Conservation (phyloP, 2,888 invertebrate genomes). For the Aphelenchoides bicaudatus region DNA sequence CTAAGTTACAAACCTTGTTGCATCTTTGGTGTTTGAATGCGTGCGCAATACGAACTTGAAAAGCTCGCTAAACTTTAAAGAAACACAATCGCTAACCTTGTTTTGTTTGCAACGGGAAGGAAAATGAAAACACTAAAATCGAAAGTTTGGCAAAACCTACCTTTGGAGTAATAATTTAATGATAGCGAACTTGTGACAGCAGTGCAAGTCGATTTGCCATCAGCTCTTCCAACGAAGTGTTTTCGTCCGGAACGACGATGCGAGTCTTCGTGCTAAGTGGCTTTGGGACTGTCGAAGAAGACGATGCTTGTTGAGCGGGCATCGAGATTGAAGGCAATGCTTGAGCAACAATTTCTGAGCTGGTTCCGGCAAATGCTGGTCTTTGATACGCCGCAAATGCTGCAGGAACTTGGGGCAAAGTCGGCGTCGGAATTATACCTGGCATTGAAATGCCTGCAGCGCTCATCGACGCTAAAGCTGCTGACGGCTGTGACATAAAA, state of each 20-base stretch:
- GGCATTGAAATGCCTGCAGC: too few species aligned
- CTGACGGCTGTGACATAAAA: conserved; percentile 17
- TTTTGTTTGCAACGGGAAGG: too few species aligned
- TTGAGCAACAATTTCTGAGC: neutral
- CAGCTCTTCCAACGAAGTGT: conserved; percentile 70
- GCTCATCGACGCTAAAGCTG: conserved; percentile 23
- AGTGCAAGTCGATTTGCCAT: conserved; percentile 32
- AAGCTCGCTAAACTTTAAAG: too few species aligned
- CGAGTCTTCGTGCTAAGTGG: conserved; percentile 63
- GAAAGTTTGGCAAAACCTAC: too few species aligned
- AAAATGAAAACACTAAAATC: too few species aligned
- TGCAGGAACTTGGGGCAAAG: conserved; percentile 28
- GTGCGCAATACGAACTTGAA: too few species aligned
- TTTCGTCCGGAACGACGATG: conserved; percentile 88
- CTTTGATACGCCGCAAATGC: conserved; percentile 17
- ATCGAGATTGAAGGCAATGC: neutral
- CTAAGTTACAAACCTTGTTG: too few species aligned
- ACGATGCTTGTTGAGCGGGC: neutral
- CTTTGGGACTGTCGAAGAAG: conserved; percentile 6
- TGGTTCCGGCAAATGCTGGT: neutral
- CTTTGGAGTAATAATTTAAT: too few species aligned
- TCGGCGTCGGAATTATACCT: conserved; percentile 37
- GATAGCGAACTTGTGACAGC: too few species aligned
- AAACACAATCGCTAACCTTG: too few species aligned
- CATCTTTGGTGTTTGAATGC: too few species aligned